phyloP scores from a whole-genome alignment of 1,140 invertebrate genomes.

The Chrysomallon squamiferum region DNA sequence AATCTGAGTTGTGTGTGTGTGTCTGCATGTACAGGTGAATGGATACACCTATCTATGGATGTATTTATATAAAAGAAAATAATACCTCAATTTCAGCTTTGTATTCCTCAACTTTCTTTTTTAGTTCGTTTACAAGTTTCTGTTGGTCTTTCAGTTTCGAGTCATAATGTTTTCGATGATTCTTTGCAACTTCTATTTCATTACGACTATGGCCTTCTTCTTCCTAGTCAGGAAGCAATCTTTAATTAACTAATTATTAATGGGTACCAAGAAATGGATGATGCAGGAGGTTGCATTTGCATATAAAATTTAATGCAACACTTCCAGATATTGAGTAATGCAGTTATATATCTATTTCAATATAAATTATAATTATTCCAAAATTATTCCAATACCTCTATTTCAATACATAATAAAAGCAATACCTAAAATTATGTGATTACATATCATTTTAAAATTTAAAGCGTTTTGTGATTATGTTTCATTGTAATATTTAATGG shows the following conservation, averaged over 20 bases:
- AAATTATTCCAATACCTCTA: not conserved
- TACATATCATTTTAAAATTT: too few relatives aligned
- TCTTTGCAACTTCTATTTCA: constrained; percentile 43
- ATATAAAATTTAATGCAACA: too few relatives aligned
- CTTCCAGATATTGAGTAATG: too few relatives aligned
- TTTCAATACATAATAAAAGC: not conserved
- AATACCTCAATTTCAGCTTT: constrained; percentile 49
- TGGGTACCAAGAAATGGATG: too few relatives aligned
- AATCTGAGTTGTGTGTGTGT: too few relatives aligned
- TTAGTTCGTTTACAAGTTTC: constrained; percentile 38
- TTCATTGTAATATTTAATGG: too few relatives aligned
- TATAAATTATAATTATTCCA: not conserved
- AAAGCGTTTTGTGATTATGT: too few relatives aligned
- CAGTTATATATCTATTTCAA: not conserved
- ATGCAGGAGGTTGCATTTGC: too few relatives aligned
- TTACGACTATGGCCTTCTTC: constrained; percentile 38
- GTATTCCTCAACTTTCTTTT: constrained; percentile 28
- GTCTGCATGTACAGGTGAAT: too few relatives aligned
- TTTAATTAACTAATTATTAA: too few relatives aligned
- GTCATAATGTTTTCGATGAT: constrained; percentile 49
- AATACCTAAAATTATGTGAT: not conserved
- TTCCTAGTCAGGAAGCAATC: constrained; percentile 37
- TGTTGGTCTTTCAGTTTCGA: constrained; percentile 55
- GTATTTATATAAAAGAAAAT: too few relatives aligned
- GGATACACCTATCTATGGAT: too few relatives aligned